Base-by-base conservation (phyloP, 2,797 vertebrate species). In the Melanotaenia parkinsoni region DNA sequence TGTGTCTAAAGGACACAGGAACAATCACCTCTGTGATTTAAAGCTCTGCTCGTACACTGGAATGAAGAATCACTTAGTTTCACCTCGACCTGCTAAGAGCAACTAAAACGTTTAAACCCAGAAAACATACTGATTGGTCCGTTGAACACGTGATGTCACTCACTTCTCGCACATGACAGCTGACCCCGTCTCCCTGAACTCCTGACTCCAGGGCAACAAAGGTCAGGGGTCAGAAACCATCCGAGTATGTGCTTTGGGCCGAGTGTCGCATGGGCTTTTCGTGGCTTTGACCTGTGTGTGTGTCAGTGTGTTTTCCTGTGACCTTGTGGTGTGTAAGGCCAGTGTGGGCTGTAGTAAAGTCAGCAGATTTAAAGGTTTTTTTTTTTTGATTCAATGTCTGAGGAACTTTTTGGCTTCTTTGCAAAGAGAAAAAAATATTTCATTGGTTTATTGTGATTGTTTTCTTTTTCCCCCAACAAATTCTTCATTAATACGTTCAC, bases 251-350 rank as follows among this genome's bases (percentile, higher is more conserved):
- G 81, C 71, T 47, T 51, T n/a, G n/a, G 22, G 60, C 33, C 20
- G 47, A 66, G 74, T 28, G 63, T 73, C 65, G 72, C 32, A 66
- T 30, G 61, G 61, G 37, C 62, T 37, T 58, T 13, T 28, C 63
- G 51, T n/a, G 43, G 33, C 58, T 67, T 75, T 87, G 76, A 82
- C 70, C 74, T 79, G 16, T 77, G 60, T 40, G 61, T 72, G 82
- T 64, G 70, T 76, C n/a, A 1, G 65, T 82, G 71, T 80, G 81
- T 78, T 63, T 57, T 67, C 37, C 26, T 16, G 64, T 79, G 75
- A 80, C 67, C 76, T 62, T 24, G 0, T 40, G 53, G 67, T 67
- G 60, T 4, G 35, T 43, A 24, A 11, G 22, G 58, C 33, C 51
- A 57, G 35, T 53, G 40, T 38, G 20, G 9, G n/a, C 28, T 38